phyloP scores from a whole-genome alignment of 2,888 invertebrate genomes.

The Pheosia gnoma region DNA sequence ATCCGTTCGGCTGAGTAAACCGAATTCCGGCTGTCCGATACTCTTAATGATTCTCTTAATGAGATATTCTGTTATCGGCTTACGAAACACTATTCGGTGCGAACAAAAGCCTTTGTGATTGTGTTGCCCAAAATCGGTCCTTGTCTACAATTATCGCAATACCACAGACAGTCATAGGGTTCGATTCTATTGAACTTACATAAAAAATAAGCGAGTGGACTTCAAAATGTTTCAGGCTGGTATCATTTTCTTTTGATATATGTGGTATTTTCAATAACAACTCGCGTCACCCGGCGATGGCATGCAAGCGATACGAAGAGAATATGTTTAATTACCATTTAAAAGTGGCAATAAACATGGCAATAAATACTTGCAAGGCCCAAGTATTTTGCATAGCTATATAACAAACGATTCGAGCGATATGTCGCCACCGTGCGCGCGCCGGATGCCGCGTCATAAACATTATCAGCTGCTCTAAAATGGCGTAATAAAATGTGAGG shows the following conservation, averaged over 20 bases:
- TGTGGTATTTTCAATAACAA: background rate
- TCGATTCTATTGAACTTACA: too few relatives aligned
- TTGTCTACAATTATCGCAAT: too few relatives aligned
- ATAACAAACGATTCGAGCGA: conserved; percentile 43
- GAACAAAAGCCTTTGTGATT: conserved; percentile 33
- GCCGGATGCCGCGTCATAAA: conserved; percentile 58
- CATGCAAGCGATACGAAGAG: conserved; percentile 37
- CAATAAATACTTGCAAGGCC: conserved; percentile 37
- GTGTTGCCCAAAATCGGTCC: background rate
- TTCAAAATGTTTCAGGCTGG: background rate
- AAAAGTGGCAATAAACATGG: conserved; percentile 39
- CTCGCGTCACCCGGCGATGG: conserved; percentile 21
- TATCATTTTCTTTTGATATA: too few relatives aligned
- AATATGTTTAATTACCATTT: conserved; percentile 41
- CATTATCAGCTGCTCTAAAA: conserved; percentile 56
- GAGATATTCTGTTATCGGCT: conserved; percentile 54
- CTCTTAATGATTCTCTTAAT: conserved; percentile 65
- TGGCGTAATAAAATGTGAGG: conserved; percentile 54
- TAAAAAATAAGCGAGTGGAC: background rate
- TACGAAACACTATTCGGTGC: conserved; percentile 44
- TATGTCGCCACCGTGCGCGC: conserved; percentile 37
- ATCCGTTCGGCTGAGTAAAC: conserved; percentile 66
- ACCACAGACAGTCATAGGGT: too few relatives aligned
- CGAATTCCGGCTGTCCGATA: conserved; percentile 55
- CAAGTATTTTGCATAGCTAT: conserved; percentile 44